Evolutionary conservation across 2,797 vertebrate genomes (phyloP), one percentile per base, ranked within the genome.

Genomic region (Phataginus tetradactyla): DNA sequence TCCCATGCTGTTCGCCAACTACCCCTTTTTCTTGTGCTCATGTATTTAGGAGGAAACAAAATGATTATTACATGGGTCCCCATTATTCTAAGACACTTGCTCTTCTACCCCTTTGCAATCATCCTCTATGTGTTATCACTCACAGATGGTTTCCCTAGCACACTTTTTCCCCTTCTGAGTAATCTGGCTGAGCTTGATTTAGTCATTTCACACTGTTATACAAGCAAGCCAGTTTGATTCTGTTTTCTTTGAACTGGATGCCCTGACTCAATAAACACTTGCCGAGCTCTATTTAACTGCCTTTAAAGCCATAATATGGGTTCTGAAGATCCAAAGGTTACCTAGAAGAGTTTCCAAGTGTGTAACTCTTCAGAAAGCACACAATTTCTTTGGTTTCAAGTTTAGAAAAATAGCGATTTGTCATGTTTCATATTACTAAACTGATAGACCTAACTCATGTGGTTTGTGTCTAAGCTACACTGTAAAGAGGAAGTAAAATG

Each of bases 401-500:
- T 98, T 97, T 98, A 97, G 98, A 98, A 98, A 98, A 98, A 87
- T 37, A 96, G 93, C 69, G 88, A 97, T 98, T 98, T 98, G 97
- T 98, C 98, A 96, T 98, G 98, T 98, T 98, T 98, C 96, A 68
- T 98, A 97, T 98, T 98, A 98, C 97, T 86, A 93, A 98, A 94
- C 86, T 94, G 72, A 93, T 94, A 96, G 98, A 92, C 90, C 90
- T 94, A 97, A 68, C n/a, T 97, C 97, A 97, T 97, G 98, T 98
- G 98, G 98, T 98, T 98, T 98, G 97, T 34, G 86, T 98, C 98
- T 98, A 87, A 95, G 96, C 75, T 92, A 98, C 83, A 97, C 96
- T 97, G 97, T 97, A 98, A 97, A 98, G 96, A 97, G 97, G 98
- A 98, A 98, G 97, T 97, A 96, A 98, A 98, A 98, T 97, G 98